Evolutionary conservation across 2,113 vertebrate genomes (phyloP).

Genomic region (Mesitornis unicolor): DNA sequence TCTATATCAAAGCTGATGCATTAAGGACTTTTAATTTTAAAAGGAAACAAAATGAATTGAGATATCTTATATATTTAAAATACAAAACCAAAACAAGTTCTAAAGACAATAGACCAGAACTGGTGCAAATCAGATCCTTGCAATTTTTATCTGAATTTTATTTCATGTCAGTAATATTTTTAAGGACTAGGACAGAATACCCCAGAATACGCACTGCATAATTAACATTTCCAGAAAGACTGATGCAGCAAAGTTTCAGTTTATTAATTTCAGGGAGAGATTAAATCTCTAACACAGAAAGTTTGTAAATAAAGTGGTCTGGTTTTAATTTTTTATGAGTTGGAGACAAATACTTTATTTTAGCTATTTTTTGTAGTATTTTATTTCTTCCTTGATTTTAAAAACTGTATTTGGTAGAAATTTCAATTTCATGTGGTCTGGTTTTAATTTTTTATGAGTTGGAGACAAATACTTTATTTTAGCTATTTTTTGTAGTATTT

Average conservation of each 20-base stretch:
- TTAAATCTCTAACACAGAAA: neutral
- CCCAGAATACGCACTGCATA: neutral
- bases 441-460: neutral
- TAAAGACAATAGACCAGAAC: neutral
- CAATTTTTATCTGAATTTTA: neutral
- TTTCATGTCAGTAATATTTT: neutral
- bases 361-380: neutral
- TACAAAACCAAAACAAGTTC: neutral
- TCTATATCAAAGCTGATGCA: neutral
- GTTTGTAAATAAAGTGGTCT: neutral
- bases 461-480: accelerated
- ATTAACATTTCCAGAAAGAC: neutral
- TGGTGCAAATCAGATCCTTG: neutral
- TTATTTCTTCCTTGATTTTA: neutral
- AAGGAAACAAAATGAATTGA: neutral
- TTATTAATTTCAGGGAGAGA: neutral
- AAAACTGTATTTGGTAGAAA: accelerated
- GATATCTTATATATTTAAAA: neutral
- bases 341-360: neutral
- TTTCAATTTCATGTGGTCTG: too few species aligned
- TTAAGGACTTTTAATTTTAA: neutral
- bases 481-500: neutral
- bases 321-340: neutral
- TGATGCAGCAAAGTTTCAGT: neutral
- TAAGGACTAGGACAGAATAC: neutral